These are phyloP conservation scores for Cheilosia vulpina DNA, from an alignment of 2,888 invertebrate species.

Conservation along the genomic window DNA sequence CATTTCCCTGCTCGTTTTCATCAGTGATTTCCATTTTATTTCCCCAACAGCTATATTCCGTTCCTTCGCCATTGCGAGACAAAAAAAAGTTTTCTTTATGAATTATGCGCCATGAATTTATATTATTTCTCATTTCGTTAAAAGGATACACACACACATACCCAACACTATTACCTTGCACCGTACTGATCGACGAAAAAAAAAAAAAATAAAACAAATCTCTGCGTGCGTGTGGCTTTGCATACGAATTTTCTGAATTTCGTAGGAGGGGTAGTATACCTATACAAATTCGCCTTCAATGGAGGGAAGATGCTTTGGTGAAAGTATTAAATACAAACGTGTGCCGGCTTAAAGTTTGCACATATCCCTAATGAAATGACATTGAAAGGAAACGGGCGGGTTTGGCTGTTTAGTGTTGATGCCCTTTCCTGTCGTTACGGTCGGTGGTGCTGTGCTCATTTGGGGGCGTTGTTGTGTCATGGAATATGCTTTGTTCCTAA, in stretches of 20 bases:
- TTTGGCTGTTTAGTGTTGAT: background rate
- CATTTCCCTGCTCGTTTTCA: slow-evolving; percentile 50
- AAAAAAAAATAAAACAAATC: slow-evolving; percentile 20
- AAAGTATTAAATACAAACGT: slow-evolving; percentile 13
- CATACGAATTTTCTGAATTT: slow-evolving; percentile 15
- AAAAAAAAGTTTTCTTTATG: slow-evolving; percentile 56
- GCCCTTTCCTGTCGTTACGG: background rate
- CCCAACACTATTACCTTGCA: background rate
- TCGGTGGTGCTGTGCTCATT: background rate
- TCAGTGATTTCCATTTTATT: slow-evolving; percentile 35
- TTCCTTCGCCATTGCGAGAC: background rate
- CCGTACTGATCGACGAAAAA: background rate
- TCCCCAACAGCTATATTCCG: background rate
- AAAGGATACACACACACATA: slow-evolving; percentile 6
- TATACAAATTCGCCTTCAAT: background rate
- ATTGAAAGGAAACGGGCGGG: slow-evolving; percentile 30
- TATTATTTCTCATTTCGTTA: slow-evolving; percentile 52
- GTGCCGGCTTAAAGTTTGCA: slow-evolving; percentile 38
- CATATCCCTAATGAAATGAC: slow-evolving; percentile 44
- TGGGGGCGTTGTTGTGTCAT: slow-evolving; percentile 10
- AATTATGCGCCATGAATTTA: slow-evolving; percentile 71
- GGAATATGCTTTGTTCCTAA: slow-evolving; percentile 21
- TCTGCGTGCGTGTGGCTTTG: slow-evolving; percentile 40
- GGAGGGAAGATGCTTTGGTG: background rate
- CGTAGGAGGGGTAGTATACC: background rate